Base-by-base conservation (phyloP, 1,140 invertebrate genomes). In the Pantala flavescens region DNA sequence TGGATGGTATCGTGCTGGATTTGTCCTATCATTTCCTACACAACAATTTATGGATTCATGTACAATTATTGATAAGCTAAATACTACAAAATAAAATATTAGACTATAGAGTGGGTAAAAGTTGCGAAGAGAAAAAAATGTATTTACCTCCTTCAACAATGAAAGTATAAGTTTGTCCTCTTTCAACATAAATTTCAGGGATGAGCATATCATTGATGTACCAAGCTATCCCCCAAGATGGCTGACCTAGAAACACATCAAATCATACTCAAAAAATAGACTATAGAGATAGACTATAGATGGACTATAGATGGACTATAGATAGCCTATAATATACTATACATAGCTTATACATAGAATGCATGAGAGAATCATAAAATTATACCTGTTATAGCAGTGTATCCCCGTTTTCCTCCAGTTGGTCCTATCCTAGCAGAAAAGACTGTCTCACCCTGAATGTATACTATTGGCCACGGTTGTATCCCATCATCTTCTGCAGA, bases 131-230 rank as follows among this genome's bases (percentile, higher is more conserved):
- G 9, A 74, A 12, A 19, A 75, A 73, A 12, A 0, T 74, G 71
- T 75, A 43, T 74, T 88, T 87, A 77, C 93, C 93, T 76, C 92
- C 92, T 83, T 95, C 92, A 0, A 95, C 89, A 19, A 88, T 84
- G 80, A 97, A 98, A 63, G 90, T 93, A 83, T 98, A 98, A 0
- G 91, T 96, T 82, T 91, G 86, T 36, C 94, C 95, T 75, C 95
- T 84, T 81, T 95, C 92, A 55, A 98, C 91, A 73, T 91, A 93
- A 10, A 98, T 84, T 81, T 97, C 94, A 0, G 96, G 95, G 77
- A 95, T 94, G 10, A 98, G 85, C 77, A 89, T 84, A 78, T 95
- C 94, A 82, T 98, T 97, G 78, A 98, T 91, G 83, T 96, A 98
- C 93, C 94, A 98, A 12, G 93, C 93, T 76, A 96, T 93, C 43